These are phyloP conservation scores for Rhyacophila brunnea DNA, from an alignment of 1,140 invertebrate species.

Conservation along the genomic window DNA sequence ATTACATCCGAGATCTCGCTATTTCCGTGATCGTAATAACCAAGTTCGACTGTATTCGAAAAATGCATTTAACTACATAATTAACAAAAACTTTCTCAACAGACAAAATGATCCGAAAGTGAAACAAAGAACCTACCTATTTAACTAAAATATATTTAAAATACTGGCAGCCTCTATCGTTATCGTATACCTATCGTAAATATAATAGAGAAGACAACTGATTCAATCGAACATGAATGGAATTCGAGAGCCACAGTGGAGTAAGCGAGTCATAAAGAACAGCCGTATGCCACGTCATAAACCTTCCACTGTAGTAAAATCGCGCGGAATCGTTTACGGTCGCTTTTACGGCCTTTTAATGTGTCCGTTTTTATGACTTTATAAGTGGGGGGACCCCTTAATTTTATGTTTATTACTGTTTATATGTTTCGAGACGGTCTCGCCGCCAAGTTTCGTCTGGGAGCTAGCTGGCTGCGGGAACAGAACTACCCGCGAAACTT, in stretches of 20 bases:
- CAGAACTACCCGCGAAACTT: slow-evolving; percentile 1
- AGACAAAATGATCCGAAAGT: too few relatives aligned
- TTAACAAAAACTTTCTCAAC: too few relatives aligned
- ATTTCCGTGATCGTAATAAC: too few relatives aligned
- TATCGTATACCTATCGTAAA: too few relatives aligned
- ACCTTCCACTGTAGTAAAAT: slow-evolving; percentile 20
- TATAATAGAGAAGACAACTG: background rate
- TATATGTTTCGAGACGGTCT: slow-evolving; percentile 27
- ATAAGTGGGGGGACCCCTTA: slow-evolving; percentile 36
- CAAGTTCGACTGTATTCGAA: too few relatives aligned
- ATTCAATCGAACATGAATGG: background rate
- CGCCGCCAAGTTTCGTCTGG: slow-evolving; percentile 12
- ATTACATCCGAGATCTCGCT: too few relatives aligned
- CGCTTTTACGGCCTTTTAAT: slow-evolving; percentile 35
- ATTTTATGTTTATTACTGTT: slow-evolving; percentile 37
- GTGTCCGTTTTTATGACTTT: slow-evolving; percentile 36
- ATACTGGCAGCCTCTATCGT: too few relatives aligned
- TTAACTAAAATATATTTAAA: too few relatives aligned
- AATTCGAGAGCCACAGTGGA: too few relatives aligned
- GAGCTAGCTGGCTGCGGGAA: background rate
- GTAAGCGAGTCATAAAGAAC: too few relatives aligned
- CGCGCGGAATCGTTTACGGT: slow-evolving; percentile 20
- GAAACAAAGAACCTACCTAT: too few relatives aligned
- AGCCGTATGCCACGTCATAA: slow-evolving; percentile 17
- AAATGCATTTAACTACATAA: too few relatives aligned